phyloP scores from a whole-genome alignment of 2,888 invertebrate species.

The Mythimna impura region DNA sequence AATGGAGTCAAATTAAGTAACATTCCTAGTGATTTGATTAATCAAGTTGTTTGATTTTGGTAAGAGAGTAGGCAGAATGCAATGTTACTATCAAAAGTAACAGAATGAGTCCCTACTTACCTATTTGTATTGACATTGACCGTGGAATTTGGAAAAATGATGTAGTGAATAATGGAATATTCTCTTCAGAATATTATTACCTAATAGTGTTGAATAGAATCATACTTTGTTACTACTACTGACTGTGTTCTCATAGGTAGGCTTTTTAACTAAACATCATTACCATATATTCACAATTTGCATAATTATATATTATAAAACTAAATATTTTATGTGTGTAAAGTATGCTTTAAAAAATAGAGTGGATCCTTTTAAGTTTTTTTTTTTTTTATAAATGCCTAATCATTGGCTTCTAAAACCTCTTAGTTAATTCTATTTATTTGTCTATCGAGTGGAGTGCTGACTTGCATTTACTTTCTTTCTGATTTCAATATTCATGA shows the following conservation, averaged over 20 bases:
- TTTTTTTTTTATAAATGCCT: background rate
- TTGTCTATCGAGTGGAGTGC: background rate
- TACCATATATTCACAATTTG: too few relatives aligned
- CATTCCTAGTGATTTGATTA: too few relatives aligned
- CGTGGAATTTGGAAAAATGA: slow-evolving; percentile 11
- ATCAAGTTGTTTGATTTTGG: background rate
- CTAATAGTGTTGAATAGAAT: slow-evolving; percentile 4
- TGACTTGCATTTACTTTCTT: slow-evolving; percentile 23
- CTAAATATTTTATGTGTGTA: too few relatives aligned
- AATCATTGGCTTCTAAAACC: background rate
- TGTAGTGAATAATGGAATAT: slow-evolving; percentile 7
- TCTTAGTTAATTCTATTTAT: background rate
- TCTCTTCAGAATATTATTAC: background rate
- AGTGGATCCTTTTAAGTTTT: background rate
- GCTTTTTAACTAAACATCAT: too few relatives aligned
- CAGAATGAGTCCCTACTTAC: background rate
- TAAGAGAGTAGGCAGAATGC: background rate
- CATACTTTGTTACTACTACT: background rate
- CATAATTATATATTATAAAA: too few relatives aligned
- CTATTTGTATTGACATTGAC: slow-evolving; percentile 4
- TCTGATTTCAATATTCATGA: slow-evolving; percentile 11
- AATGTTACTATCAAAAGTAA: background rate
- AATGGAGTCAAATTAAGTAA: too few relatives aligned
- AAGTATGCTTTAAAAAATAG: too few relatives aligned
- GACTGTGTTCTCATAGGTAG: background rate